Evolutionary conservation across 2,888 invertebrate genomes (phyloP).

Genomic region (Drosophila falleni): DNA sequence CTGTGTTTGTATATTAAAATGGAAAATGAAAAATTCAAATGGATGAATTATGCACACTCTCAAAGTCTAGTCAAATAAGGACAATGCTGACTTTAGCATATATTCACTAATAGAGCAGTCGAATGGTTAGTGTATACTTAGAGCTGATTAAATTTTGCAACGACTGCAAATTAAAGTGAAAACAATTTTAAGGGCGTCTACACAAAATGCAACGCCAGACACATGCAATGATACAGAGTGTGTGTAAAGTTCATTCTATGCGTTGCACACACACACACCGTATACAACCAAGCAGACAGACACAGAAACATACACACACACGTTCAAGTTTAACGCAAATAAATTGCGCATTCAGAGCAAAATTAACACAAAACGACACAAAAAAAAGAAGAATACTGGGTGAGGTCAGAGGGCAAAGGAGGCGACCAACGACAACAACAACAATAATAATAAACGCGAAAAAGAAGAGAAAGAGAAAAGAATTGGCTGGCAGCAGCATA

Average conservation of each 20-base stretch:
- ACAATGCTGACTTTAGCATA: conserved; percentile 20
- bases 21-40: conserved; percentile 37
- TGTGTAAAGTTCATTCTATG: conserved; percentile 63
- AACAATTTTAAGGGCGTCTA: conserved; percentile 64
- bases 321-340: conserved; percentile 76
- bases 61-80: conserved; percentile 6
- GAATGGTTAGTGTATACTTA: conserved; percentile 27
- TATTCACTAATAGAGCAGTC: conserved; percentile 16
- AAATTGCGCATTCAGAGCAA: conserved; percentile 79
- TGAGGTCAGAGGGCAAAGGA: conserved; percentile 26
- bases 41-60: conserved; percentile 4
- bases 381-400: conserved; percentile 23
- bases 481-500: conserved; percentile 56
- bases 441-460: conserved; percentile 12
- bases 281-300: conserved; percentile 2
- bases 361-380: conserved; percentile 70
- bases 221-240: conserved; percentile 54
- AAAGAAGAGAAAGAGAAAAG: conserved; percentile 19
- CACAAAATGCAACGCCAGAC: conserved; percentile 49
- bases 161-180: conserved; percentile 77
- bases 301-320: conserved; percentile 19
- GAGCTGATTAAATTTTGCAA: conserved; percentile 77
- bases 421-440: conserved; percentile 6
- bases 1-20: conserved; percentile 42
- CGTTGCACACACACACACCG: conserved; percentile 12